Percentiles rank a stretch among this genome's conserved stretches.
phyloP scores from a whole-genome alignment of 2,888 invertebrate species.

The Micoletzkya japonica region DNA sequence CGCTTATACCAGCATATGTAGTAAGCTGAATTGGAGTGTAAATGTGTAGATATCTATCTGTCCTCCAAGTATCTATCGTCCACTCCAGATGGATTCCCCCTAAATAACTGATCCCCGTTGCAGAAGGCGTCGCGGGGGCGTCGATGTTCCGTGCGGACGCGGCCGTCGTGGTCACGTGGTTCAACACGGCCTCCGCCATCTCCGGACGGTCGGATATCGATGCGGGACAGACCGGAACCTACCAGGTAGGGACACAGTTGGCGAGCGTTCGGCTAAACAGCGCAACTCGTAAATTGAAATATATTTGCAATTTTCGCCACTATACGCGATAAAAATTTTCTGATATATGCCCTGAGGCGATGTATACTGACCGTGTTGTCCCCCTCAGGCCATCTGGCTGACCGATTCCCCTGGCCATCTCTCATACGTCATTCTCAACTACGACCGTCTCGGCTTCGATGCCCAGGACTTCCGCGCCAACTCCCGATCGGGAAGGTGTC shows the following conservation, averaged over 20 bases:
- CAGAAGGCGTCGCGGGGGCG: slow-evolving; percentile 84
- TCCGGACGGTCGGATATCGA: slow-evolving; percentile 61
- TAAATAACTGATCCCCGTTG: slow-evolving; percentile 65
- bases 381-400: slow-evolving; percentile 65
- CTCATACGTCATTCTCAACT: slow-evolving; percentile 93
- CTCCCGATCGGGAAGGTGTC: slow-evolving; percentile 57
- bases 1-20: no score
- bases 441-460: slow-evolving; percentile 87
- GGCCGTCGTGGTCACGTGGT: slow-evolving; percentile 88
- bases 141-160: slow-evolving; percentile 88
- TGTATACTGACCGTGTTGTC: slow-evolving; percentile 2
- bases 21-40: not conserved
- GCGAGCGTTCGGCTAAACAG: no score
- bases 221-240: slow-evolving; percentile 81
- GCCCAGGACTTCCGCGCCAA: slow-evolving; percentile 68
- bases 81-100: not conserved
- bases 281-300: no score
- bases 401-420: slow-evolving; percentile 89
- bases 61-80: no score
- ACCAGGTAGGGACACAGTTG: slow-evolving; percentile 74
- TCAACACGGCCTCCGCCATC: slow-evolving; percentile 77
- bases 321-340: no score
- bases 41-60: not conserved
- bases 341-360: not conserved
- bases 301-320: no score